These are phyloP conservation scores for Stigmatopora argus DNA, from an alignment of 2,113 vertebrate genomes.

Conservation along the genomic window DNA sequence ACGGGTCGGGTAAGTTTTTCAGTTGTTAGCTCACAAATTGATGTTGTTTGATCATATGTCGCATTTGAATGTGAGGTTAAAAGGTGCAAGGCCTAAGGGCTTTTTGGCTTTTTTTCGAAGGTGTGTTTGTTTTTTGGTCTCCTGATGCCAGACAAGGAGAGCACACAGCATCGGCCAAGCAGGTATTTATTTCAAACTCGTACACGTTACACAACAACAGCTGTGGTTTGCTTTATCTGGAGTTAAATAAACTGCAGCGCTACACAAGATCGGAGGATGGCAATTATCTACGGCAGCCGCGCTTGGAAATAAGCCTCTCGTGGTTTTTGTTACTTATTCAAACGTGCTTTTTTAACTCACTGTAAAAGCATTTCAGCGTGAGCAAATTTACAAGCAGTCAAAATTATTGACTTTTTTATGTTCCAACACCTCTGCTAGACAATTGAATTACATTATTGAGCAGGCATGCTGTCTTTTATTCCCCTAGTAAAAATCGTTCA, in stretches of 20 bases:
- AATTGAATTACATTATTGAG: too few species aligned
- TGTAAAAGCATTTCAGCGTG: too few species aligned
- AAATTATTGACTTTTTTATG: too few species aligned
- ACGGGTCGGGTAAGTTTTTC: background rate
- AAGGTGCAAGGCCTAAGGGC: background rate
- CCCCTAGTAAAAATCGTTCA: too few species aligned
- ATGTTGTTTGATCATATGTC: background rate
- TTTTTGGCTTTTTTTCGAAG: background rate
- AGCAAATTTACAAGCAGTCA: too few species aligned
- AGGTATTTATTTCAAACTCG: background rate
- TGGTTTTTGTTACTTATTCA: too few species aligned
- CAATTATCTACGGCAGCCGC: background rate
- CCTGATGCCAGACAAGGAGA: slow-evolving; percentile 8
- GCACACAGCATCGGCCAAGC: background rate
- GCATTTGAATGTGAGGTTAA: background rate
- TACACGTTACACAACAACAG: background rate
- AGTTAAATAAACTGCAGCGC: background rate
- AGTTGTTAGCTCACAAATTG: background rate
- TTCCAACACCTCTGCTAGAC: too few species aligned
- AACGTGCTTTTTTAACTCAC: too few species aligned
- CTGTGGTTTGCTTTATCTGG: background rate
- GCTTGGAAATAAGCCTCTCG: background rate
- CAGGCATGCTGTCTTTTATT: too few species aligned
- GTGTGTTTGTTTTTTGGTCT: slow-evolving; percentile 15
- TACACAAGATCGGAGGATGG: background rate